Percentiles rank a stretch among this genome's conserved stretches.
Evolutionary conservation across 35 echinoderm and acorn worm genomes (phyloP).

Genomic region (Lytechinus pictus): DNA sequence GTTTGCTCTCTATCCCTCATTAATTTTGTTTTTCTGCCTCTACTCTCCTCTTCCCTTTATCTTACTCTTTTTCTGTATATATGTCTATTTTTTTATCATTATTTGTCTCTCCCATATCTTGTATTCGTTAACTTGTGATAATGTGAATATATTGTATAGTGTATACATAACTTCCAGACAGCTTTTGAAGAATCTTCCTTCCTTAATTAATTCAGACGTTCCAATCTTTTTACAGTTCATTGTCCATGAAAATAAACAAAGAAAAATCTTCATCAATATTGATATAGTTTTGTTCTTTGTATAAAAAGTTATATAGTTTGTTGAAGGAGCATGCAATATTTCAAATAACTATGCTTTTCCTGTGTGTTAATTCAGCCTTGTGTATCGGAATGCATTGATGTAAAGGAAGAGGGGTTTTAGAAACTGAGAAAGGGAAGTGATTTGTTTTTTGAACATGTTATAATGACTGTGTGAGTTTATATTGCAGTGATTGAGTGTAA

Average conservation of each 20-base stretch:
- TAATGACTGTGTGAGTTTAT: background rate
- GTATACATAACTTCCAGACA: background rate
- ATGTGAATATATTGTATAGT: background rate
- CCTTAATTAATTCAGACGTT: background rate
- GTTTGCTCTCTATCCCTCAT: background rate
- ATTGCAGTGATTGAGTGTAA: slow-evolving; percentile 36
- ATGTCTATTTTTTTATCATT: no score
- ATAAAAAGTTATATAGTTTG: background rate
- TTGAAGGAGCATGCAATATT: background rate
- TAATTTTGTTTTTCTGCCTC: background rate
- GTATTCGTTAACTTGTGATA: background rate
- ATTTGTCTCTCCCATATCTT: background rate
- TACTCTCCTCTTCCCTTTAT: background rate
- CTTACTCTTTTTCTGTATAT: background rate
- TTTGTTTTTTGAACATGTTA: background rate
- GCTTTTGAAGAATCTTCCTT: background rate
- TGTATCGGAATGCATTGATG: background rate
- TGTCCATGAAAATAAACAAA: background rate
- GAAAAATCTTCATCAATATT: background rate
- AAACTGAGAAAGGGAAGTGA: slow-evolving; percentile 14
- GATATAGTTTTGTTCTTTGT: background rate
- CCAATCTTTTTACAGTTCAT: background rate
- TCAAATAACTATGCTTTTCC: background rate
- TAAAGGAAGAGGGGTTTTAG: background rate
- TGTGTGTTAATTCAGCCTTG: background rate